Base-by-base conservation (phyloP, 2,113 vertebrate species). In the Istiophorus platypterus region DNA sequence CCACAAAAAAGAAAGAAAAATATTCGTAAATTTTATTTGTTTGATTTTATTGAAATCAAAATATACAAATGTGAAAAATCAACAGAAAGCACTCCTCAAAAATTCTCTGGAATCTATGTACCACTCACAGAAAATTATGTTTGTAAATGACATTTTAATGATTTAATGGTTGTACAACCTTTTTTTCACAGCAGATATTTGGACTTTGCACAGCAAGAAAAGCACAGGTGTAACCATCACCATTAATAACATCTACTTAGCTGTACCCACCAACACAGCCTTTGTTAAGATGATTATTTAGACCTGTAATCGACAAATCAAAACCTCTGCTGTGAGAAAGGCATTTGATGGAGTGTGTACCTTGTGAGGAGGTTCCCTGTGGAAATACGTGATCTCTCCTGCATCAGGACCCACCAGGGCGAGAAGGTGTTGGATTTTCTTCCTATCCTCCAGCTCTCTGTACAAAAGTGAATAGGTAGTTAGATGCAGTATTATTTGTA, bases 371-470 rank as follows among this genome's bases (percentile, higher is more conserved):
- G 98, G 98, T 26, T 99, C 97, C 76, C 95, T 95, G 85, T 95
- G 94, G 91, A 99, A 98, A 92, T 99, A 99, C 0, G 97, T 99
- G 78, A 98, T 92, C 91, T 98, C 97, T 85, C 95, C 96, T 49
- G 78, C 78, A 64, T 97, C 96, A 70, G 96, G 93, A 84, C 96
- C 97, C 57, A 97, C 94, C 64, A 99, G 91, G 62, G 96, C 81
- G 74, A 99, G 93, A 71, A 99, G 98, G 76, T 94, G 96, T 12
- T 99, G 97, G 85, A 99, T 98, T 92, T 97, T 99, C 82, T 96
- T 98, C 80, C 97, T 96, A 91, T 99, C 98, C 68, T 98, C 97
- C 72, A 99, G 3, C 77, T 99, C 98, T 88, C 98, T 99, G 89
- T 4, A 89, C 11, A 76, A 72, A 78, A 95, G 18, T 14, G 8